A percentile compares a stretch with the other conserved stretches of the same genome.
Evolutionary conservation across 2,113 vertebrate species (phyloP).

Genomic region (Gobius niger): DNA sequence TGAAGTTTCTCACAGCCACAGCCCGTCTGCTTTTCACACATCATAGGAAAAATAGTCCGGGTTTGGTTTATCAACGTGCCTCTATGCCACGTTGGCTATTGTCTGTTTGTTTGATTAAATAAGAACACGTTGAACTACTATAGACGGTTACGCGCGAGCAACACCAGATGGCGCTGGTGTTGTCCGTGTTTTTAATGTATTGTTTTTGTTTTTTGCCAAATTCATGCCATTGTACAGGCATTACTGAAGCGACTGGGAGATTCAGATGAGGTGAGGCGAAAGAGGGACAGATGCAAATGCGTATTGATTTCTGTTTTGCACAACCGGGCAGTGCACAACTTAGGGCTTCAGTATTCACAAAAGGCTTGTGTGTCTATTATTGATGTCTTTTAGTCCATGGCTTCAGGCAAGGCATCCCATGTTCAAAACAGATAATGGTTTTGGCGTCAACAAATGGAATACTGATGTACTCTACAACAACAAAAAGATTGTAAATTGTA

Average conservation of each 20-base stretch:
- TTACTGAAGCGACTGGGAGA: neutral
- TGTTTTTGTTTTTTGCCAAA: conserved; percentile 2
- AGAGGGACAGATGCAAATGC: neutral
- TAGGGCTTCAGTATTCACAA: no score
- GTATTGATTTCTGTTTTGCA: no score
- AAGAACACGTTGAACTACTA: neutral
- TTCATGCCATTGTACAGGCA: neutral
- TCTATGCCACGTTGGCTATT: neutral
- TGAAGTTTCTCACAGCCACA: conserved; percentile 27
- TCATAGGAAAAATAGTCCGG: neutral
- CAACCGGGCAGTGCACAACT: no score
- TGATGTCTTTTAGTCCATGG: no score
- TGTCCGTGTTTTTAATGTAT: neutral
- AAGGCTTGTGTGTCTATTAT: no score
- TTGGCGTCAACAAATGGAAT: no score
- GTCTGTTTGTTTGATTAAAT: conserved; percentile 32
- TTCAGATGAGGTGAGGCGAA: neutral
- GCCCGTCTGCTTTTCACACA: neutral
- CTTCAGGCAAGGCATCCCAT: no score
- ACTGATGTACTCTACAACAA: no score
- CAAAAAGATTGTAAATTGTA: no score
- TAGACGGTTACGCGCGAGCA: neutral
- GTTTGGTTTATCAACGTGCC: neutral
- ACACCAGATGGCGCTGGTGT: conserved; percentile 59
- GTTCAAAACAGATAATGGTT: no score